phyloP scores from a whole-genome alignment of 2,888 invertebrate genomes.

The Xanthorhoe spadicearia region DNA sequence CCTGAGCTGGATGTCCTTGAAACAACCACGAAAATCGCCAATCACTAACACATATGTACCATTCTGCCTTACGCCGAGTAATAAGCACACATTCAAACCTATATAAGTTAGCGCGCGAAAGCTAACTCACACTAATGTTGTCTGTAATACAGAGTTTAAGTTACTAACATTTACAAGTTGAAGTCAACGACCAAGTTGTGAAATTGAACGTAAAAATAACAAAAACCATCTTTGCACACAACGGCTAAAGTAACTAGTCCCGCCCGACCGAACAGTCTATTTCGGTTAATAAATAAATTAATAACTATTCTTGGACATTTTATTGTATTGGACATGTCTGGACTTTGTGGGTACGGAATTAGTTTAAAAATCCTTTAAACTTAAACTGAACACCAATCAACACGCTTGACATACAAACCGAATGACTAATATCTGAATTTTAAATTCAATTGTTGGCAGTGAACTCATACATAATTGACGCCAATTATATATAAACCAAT shows the following conservation, averaged over 20 bases:
- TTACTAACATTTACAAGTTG: slow-evolving; percentile 51
- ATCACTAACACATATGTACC: slow-evolving; percentile 61
- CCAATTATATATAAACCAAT: background rate
- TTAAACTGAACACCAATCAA: background rate
- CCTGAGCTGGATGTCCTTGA: slow-evolving; percentile 81
- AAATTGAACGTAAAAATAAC: slow-evolving; percentile 38
- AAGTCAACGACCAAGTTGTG: slow-evolving; percentile 64
- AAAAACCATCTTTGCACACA: slow-evolving; percentile 2
- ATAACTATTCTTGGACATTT: too few relatives aligned
- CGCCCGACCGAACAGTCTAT: background rate
- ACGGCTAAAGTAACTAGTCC: background rate
- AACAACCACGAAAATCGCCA: slow-evolving; percentile 71
- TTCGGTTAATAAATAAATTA: background rate
- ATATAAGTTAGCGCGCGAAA: slow-evolving; percentile 55
- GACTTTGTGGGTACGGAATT: background rate
- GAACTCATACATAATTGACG: background rate
- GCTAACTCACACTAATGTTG: slow-evolving; percentile 56
- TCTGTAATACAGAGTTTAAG: slow-evolving; percentile 43
- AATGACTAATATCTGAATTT: background rate
- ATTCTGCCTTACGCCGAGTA: slow-evolving; percentile 51
- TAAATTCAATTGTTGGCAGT: background rate
- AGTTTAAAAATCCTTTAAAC: background rate
- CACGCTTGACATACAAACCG: background rate
- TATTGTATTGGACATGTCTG: too few relatives aligned
- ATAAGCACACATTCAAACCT: slow-evolving; percentile 54